Base-by-base conservation (phyloP, 2,888 invertebrate genomes). In the Steinernema carpocapsae region DNA sequence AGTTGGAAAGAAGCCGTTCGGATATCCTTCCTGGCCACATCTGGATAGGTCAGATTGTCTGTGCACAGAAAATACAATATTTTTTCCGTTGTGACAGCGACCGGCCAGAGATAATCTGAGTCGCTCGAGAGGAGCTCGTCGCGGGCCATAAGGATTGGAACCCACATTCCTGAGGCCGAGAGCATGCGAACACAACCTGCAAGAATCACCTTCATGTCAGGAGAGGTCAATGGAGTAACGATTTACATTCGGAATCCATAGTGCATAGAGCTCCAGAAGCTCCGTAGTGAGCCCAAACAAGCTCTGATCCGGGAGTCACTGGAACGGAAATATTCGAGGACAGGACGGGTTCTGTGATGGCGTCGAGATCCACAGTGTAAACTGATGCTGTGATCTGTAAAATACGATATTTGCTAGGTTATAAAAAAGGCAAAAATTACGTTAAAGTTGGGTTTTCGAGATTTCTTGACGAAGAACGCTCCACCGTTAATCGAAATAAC, bases 61-160 rank as follows among this genome's bases (percentile, higher is more conserved):
- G 64, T 32, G 19, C 64, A 64, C 17, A 64, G 64, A 32, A 64
- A 64, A 17, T 64, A 64, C 32, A 29, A 17, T 7, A 64, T 29
- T 17, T 64, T 64, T 12, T 64, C 76, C 26, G 77, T 77, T 0
- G 77, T 76, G 1, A 83, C 71, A 14, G 76, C 70, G 37, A 83
- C 59, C 1, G 83, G 82, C 79, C 81, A 83, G 46, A 83, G 76
- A 26, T 76, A 76, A 46, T 83, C 83, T 4, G 81, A 78, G 24
- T 74, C 59, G 14, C 74, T 73, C 64, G 29, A 17, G 0, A 76
- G 72, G 0, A 80, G 17, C 0, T 74, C 32, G 0, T 75, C 64
- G 4, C 72, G 56, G 6, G 79, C 82, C 42, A 78, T 76, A 72
- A 82, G 80, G 42, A 83, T 76, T 0, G 83, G 83, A n/a, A 80